Percentiles rank a stretch among this genome's conserved stretches.
phyloP scores from a whole-genome alignment of 2,797 vertebrate genomes.

The Parotocinclus haroldoi region DNA sequence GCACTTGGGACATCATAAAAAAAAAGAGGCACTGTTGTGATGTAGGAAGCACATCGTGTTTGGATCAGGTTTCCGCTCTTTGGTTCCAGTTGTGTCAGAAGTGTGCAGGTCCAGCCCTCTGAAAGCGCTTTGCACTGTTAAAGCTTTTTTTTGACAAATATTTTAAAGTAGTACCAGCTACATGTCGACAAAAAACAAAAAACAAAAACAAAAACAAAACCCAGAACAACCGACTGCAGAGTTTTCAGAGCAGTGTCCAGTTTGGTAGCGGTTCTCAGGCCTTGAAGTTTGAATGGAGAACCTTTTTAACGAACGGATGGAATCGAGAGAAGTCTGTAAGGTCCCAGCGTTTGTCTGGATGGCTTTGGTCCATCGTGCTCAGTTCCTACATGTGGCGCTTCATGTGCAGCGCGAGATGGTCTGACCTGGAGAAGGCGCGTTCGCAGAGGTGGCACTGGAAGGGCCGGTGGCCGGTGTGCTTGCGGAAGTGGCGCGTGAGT shows the following conservation, averaged over 20 bases:
- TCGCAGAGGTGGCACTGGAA: conserved; percentile 96
- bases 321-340: neutral
- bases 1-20: conserved; percentile 47
- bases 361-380: conserved; percentile 21
- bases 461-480: conserved; percentile 91
- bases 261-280: conserved; percentile 37
- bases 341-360: conserved; percentile 20
- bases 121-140: conserved; percentile 43
- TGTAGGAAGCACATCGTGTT: conserved; percentile 49
- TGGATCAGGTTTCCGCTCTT: conserved; percentile 44
- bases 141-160: conserved; percentile 32
- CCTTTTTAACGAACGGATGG: no score
- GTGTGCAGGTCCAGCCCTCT: conserved; percentile 58
- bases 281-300: no score
- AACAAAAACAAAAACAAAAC: conserved; percentile 17
- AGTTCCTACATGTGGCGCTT: conserved; percentile 86
- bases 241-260: conserved; percentile 46
- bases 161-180: conserved; percentile 74
- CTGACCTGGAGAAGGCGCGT: conserved; percentile 90
- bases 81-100: conserved; percentile 64
- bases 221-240: no score
- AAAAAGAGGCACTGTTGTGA: conserved; percentile 56
- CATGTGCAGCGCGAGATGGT: conserved; percentile 95
- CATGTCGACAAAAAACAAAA: conserved; percentile 33
- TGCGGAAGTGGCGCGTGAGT: conserved; percentile 92